Conservation (phyloP, 30 jellyfish, hydroid and myxozoan species). For the Cassiopea xamachana region DNA sequence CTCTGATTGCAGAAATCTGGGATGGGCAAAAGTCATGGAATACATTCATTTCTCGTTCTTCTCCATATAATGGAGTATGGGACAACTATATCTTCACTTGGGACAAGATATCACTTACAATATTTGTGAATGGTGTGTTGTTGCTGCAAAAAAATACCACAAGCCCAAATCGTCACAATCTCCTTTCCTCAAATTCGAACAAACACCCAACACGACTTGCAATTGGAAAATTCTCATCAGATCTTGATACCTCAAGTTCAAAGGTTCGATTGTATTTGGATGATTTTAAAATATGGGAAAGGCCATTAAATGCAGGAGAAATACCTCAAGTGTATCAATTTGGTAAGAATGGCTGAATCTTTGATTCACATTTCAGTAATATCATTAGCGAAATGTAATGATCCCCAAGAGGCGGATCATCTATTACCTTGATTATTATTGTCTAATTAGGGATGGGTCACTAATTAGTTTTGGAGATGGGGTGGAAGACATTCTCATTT, state of each 20-base stretch:
- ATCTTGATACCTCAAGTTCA: neutral
- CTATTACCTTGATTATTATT: too few relatives aligned
- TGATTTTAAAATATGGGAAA: slow-evolving; percentile 69
- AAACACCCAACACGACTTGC: neutral
- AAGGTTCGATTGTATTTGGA: slow-evolving; percentile 19
- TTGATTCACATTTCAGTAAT: too few relatives aligned
- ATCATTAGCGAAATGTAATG: too few relatives aligned
- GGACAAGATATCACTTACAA: slow-evolving; percentile 10
- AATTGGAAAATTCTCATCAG: slow-evolving; percentile 12
- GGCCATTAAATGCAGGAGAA: slow-evolving; percentile 21
- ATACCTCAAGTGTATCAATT: slow-evolving; percentile 10
- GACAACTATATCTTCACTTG: slow-evolving; percentile 34
- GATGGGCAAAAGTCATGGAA: slow-evolving; percentile 36
- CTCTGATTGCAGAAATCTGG: neutral
- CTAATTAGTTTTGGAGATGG: too few relatives aligned
- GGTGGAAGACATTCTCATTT: too few relatives aligned
- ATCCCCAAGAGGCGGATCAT: too few relatives aligned
- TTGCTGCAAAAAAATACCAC: neutral
- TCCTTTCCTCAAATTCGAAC: neutral
- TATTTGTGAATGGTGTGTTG: slow-evolving; percentile 14
- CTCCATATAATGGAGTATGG: slow-evolving; percentile 9
- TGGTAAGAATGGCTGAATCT: slow-evolving; percentile 18
- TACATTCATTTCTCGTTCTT: neutral
- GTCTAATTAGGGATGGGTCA: too few relatives aligned
- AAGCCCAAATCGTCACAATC: neutral